Percentiles rank a stretch among this genome's conserved stretches.
These are phyloP conservation scores for Hippocampus kuda DNA, from an alignment of 2,797 vertebrate species.

Conservation along the genomic window DNA sequence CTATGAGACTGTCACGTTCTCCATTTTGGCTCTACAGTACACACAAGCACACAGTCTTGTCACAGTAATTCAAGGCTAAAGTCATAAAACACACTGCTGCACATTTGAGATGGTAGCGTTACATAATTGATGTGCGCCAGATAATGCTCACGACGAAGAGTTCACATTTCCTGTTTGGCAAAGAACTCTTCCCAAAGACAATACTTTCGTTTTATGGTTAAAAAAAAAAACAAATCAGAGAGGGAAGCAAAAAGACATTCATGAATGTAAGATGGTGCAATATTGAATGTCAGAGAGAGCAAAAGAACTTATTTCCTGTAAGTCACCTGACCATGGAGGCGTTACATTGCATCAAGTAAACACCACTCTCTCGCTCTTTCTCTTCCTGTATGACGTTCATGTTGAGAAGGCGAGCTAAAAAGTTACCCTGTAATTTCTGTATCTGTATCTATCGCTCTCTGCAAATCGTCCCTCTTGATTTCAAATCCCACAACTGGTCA, in stretches of 20 bases:
- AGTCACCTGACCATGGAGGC: constrained; percentile 60
- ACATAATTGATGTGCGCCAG: constrained; percentile 1
- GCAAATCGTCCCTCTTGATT: too few relatives aligned
- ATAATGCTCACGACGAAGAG: background rate
- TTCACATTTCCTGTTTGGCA: background rate
- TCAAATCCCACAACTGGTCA: too few relatives aligned
- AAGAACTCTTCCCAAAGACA: background rate
- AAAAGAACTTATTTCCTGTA: constrained; percentile 57
- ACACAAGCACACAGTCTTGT: constrained; percentile 8
- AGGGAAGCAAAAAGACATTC: constrained; percentile 5
- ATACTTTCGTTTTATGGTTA: background rate
- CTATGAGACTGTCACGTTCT: constrained; percentile 46
- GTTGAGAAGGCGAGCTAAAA: constrained; percentile 1
- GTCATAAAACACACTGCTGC: background rate
- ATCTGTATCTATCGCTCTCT: background rate
- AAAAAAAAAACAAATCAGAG: background rate
- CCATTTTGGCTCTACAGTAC: constrained; percentile 34
- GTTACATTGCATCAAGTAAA: constrained; percentile 48
- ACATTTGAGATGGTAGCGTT: constrained; percentile 3
- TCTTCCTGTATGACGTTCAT: constrained; percentile 1
- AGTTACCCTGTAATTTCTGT: background rate
- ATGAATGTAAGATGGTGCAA: constrained; percentile 20
- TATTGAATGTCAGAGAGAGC: constrained; percentile 1
- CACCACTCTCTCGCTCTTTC: constrained; percentile 19
- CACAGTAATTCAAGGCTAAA: background rate